Conservation (phyloP, 2,113 vertebrate species). For the Emberiza fucata region DNA sequence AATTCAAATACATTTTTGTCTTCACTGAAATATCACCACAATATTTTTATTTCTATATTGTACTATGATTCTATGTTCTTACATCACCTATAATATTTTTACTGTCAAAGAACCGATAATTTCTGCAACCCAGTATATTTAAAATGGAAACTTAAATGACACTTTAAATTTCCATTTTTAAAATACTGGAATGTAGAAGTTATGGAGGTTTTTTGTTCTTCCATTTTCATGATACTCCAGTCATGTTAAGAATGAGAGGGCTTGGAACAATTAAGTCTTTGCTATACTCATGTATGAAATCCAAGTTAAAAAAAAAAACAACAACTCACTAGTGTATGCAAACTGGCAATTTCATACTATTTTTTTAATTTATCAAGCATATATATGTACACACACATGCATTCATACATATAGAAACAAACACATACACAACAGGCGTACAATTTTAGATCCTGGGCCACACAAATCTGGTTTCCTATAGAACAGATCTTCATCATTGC, state of each 20-base stretch:
- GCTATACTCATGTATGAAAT: not conserved
- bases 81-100: not conserved
- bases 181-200: not conserved
- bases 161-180: not conserved
- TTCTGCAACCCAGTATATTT: not conserved
- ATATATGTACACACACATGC: not conserved
- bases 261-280: not conserved
- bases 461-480: slow-evolving; percentile 21
- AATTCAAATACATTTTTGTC: not conserved
- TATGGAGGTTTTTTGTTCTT: not conserved
- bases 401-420: not conserved
- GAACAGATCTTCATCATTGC: slow-evolving; percentile 11
- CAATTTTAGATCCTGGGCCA: slow-evolving; percentile 23
- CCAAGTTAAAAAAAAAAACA: not conserved
- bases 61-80: not conserved
- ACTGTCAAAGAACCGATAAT: not conserved
- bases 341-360: not conserved
- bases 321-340: fast-evolving
- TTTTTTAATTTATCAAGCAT: not conserved
- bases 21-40: not conserved
- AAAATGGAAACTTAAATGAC: not conserved
- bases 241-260: not conserved
- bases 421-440: not conserved
- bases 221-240: not conserved
- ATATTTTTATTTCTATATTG: not conserved